Base-by-base conservation (phyloP, 2,888 invertebrate genomes). In the Anodontia alba region DNA sequence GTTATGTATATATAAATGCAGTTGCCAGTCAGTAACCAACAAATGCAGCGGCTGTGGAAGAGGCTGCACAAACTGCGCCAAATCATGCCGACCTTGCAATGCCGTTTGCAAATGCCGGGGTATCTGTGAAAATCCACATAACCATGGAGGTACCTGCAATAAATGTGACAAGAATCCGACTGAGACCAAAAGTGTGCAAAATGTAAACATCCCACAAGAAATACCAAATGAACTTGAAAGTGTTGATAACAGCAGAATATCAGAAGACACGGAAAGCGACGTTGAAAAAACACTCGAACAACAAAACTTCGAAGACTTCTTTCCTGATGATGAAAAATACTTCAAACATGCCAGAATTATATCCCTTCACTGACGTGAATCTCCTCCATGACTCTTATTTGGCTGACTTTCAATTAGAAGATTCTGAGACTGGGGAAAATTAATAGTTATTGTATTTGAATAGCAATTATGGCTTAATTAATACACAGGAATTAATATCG, bases 321-420 rank as follows among this genome's bases (percentile, higher is more conserved):
- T 57, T 57, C 26, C 57, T 23, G 57, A 57, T 57, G 29, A 57
- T 57, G 57, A 57, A 57, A 57, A 36, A 73, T 36, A 33, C 26
- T 57, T 73, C 57, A 1, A 72, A 51, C n/a, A 78, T 78, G 26
- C 69, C 57, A 36, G 78, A 81, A 46, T 75, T 75, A 75, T 54
- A 81, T n/a, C 75, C 75, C 33, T 78, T 78, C 26, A 57, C 57
- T 23, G 57, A 57, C 2, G 15, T 26, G 7, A 26, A 57, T 57
- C n/a, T 26, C 57, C 23, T 8, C 15, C 1, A 57, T 3, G 57
- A 57, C 57, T 26, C 57, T 3, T 57, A 57, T 15, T 26, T 57
- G 57, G 57, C 57, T 57, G 57, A 57, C 57, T 57, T 57, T 57
- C 26, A 57, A 26, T 23, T 26, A 12, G 57, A 26, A 26, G 57